Evolutionary conservation across 2,888 invertebrate genomes (phyloP).

Genomic region (Melanophora roralis): DNA sequence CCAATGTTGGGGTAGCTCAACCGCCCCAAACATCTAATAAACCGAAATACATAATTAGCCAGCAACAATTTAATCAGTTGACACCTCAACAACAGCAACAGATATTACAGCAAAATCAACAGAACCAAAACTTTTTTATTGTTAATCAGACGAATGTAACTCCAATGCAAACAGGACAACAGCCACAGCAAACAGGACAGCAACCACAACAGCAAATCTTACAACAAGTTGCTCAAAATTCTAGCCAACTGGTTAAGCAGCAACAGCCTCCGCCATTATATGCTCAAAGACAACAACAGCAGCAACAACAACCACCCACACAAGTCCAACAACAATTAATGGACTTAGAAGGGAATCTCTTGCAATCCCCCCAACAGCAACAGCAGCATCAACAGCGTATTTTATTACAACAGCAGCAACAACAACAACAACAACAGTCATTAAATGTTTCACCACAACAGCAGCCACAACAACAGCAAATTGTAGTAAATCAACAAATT

Average conservation of each 20-base stretch:
- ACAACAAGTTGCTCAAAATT: slow-evolving; percentile 65
- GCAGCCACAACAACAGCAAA: slow-evolving; percentile 74
- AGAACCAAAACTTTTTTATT: slow-evolving; percentile 77
- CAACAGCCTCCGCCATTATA: slow-evolving; percentile 66
- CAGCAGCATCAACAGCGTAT: slow-evolving; percentile 68
- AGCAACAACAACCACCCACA: slow-evolving; percentile 64
- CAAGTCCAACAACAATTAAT: slow-evolving; percentile 61
- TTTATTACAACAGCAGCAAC: slow-evolving; percentile 67
- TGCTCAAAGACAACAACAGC: slow-evolving; percentile 64
- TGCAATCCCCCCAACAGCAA: slow-evolving; percentile 54
- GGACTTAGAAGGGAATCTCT: slow-evolving; percentile 61
- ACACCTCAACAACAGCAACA: slow-evolving; percentile 80
- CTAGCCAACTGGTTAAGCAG: slow-evolving; percentile 54
- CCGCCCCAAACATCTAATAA: slow-evolving; percentile 66
- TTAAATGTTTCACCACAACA: slow-evolving; percentile 70
- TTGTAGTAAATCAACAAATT: slow-evolving; percentile 75
- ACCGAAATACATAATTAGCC: slow-evolving; percentile 78
- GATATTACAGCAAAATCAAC: slow-evolving; percentile 76
- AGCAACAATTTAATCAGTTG: slow-evolving; percentile 82
- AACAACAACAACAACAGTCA: no score
- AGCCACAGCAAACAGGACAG: slow-evolving; percentile 74
- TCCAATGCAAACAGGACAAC: slow-evolving; percentile 17
- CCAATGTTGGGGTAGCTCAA: slow-evolving; percentile 61
- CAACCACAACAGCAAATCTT: slow-evolving; percentile 66
- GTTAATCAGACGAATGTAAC: slow-evolving; percentile 73